phyloP scores from a whole-genome alignment of 2,888 invertebrate species.

The Pristionchus arcanus region DNA sequence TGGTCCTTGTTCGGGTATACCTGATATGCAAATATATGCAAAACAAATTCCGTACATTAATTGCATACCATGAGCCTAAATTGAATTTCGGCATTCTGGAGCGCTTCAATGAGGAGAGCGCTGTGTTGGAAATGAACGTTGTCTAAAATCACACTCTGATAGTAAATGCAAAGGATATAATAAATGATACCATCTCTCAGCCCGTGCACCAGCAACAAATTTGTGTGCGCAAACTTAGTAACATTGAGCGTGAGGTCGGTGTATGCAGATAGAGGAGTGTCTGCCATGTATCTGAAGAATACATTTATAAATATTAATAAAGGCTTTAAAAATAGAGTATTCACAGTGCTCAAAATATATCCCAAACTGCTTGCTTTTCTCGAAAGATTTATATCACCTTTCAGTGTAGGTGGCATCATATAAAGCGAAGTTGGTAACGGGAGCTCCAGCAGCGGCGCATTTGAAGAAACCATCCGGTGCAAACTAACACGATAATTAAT shows the following conservation, averaged over 20 bases:
- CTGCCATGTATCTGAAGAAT: constrained; percentile 90
- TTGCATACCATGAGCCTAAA: constrained; percentile 91
- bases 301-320: too few relatives aligned
- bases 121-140: constrained; percentile 97
- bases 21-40: too few relatives aligned
- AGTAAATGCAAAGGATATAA: too few relatives aligned
- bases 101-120: constrained; percentile 91
- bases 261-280: constrained; percentile 88
- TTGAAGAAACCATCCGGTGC: constrained; percentile 86
- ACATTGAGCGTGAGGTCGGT: constrained; percentile 90
- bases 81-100: constrained; percentile 90
- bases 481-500: neutral
- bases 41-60: too few relatives aligned
- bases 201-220: constrained; percentile 93
- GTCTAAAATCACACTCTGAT: constrained; percentile 77
- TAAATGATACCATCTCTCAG: constrained; percentile 86
- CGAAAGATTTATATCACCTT: too few relatives aligned
- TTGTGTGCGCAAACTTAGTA: constrained; percentile 89
- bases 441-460: constrained; percentile 95
- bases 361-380: too few relatives aligned
- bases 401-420: constrained; percentile 97
- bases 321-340: too few relatives aligned
- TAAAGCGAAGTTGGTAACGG: constrained; percentile 95
- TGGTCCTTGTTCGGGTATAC: constrained; percentile 42
- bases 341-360: too few relatives aligned